Evolutionary conservation across 2,888 invertebrate species (phyloP), one percentile per base, ranked within the genome.

Genomic region (Scaptomyza caliginosa): DNA sequence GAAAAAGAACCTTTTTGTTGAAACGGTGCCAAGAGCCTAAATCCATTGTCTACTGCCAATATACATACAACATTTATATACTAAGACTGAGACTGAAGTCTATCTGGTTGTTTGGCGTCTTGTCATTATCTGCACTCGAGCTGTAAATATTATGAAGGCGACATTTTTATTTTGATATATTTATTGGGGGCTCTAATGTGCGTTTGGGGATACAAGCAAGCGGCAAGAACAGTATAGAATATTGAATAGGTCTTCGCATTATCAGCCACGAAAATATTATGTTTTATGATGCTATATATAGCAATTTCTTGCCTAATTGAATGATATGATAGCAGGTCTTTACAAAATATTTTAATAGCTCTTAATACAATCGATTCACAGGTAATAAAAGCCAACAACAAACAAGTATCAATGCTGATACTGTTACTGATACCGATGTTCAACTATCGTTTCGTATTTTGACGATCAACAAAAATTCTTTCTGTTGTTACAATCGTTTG

Each of bases 121-220:
- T 70, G 34, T 56, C 66, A 87, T 71, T 84, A 84, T 84, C 83
- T 87, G 68, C 80, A 55, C 50, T 46, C 42, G 57, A 48, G 70
- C 48, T 60, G 66, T 84, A 84, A 87, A 84, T 86, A 70, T 58
- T 57, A 13, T 36, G 64, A 76, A 70, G 62, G 77, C 80, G 83
- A 84, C 83, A 86, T 66, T 87, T 84, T 84, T 87, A 84, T 87
- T 70, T 86, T 84, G 88, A 87, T 87, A 55, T 80, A 87, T 84
- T 84, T 84, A 84, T 86, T 46, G 46, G 80, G 46, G 26, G 51
- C 67, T 68, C 62, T 60, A 80, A 83, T 80, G 60, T 74, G 80
- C 67, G 74, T 79, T 74, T 51, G 54, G 68, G 57, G 77, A 80
- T 48, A 81, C 57, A 45, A 26, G 19, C 21, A 17, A 65, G 21